A percentile compares a stretch with the other conserved stretches of the same genome.
phyloP scores from a whole-genome alignment of 2,888 invertebrate species.

The Thysanoteuthis rhombus region DNA sequence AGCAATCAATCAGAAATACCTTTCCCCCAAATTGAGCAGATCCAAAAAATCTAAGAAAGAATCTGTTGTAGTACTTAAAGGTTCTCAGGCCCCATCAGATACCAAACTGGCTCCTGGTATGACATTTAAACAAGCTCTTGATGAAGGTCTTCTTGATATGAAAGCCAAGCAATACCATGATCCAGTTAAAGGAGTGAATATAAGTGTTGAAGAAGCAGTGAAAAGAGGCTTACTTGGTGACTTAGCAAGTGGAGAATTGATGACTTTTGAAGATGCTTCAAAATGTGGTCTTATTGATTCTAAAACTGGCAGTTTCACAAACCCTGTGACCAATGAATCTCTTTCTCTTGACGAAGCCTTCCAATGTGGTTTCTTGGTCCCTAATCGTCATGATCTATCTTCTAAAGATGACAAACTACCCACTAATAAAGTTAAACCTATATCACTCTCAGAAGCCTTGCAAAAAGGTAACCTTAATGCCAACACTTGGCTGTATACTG shows the following conservation, averaged over 20 bases:
- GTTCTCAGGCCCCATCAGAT: slow-evolving; percentile 37
- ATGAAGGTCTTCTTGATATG: slow-evolving; percentile 34
- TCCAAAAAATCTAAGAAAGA: slow-evolving; percentile 41
- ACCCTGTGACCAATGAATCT: slow-evolving; percentile 83
- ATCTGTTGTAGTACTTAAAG: slow-evolving; percentile 56
- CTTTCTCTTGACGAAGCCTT: slow-evolving; percentile 86
- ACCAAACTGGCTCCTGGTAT: slow-evolving; percentile 46
- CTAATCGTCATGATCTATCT: slow-evolving; percentile 37
- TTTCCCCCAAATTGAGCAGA: slow-evolving; percentile 65
- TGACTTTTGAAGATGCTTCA: slow-evolving; percentile 46
- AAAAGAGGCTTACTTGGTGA: slow-evolving; percentile 41
- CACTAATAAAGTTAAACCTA: slow-evolving; percentile 37
- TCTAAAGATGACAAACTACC: slow-evolving; percentile 33
- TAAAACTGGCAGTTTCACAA: slow-evolving; percentile 78
- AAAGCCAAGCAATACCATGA: slow-evolving; percentile 33
- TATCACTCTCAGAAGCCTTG: slow-evolving; percentile 88
- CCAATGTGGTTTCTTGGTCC: slow-evolving; percentile 76
- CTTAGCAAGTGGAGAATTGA: slow-evolving; percentile 17
- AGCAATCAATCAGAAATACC: slow-evolving; percentile 72
- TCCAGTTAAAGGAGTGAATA: slow-evolving; percentile 41
- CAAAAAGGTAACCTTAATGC: slow-evolving; percentile 85
- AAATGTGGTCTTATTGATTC: slow-evolving; percentile 59
- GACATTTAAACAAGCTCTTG: slow-evolving; percentile 55
- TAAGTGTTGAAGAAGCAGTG: slow-evolving; percentile 42
- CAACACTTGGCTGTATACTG: slow-evolving; percentile 69